Evolutionary conservation across 1,140 invertebrate genomes (phyloP), one percentile per base, ranked within the genome.

Genomic region (Halyomorpha halys): DNA sequence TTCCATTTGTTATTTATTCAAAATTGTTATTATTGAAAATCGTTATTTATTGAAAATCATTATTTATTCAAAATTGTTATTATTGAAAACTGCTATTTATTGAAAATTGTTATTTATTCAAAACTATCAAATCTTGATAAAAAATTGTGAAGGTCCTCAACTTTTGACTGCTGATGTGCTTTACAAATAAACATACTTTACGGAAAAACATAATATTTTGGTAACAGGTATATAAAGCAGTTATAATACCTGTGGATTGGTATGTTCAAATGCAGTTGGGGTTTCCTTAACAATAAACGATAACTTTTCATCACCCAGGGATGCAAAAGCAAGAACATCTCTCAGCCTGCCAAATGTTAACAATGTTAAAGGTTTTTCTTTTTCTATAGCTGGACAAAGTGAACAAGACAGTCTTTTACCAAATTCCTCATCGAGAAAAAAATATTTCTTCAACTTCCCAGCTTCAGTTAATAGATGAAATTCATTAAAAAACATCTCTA

Each of bases 401-500:
- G 47, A n/a, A 19, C n/a, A 18, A 18, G 47, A 13, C 19, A 49
- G 16, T 19, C 47, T 18, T 21, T 49, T 49, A 19, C 47, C 47
- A n/a, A 49, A 49, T 21, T 49, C 47, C n/a, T 21, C 47, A 49
- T 49, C n/a, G 47, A 49, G 47, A n/a, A 49, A 49, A 49, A 49
- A 49, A 49, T 49, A 49, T 49, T 49, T 18, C n/a, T 21, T 49
- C n/a, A 49, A 11, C 11, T 49, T 49, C 11, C 19, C n/a, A 49
- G 47, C 47, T 49, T 19, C 47, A 19, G n/a, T n/a, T 49, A 49
- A 49, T 8, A 49, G 19, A 2, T 49, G 5, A 49, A 49, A 49
- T 21, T 49, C 47, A 49, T 49, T 21, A 49, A 49, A 16, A 21
- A 49, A 49, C 47, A 49, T 49, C 19, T 49, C 19, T 9, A 49